Conservation (phyloP, 2,797 vertebrate genomes). For the Periparus ater region DNA sequence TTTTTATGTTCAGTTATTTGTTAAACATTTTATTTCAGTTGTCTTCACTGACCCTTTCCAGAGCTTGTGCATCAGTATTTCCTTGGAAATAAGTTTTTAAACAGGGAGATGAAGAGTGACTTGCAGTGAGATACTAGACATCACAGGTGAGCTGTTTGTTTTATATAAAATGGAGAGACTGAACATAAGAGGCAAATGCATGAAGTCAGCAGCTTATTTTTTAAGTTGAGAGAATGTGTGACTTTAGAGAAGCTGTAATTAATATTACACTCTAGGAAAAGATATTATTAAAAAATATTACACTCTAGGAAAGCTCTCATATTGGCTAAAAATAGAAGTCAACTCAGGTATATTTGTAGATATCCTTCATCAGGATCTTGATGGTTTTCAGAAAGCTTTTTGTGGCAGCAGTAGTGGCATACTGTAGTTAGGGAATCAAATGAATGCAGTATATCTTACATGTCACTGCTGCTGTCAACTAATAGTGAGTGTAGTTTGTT, state of each 20-base stretch:
- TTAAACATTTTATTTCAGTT: background rate
- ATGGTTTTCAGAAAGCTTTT: constrained; percentile 2
- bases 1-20: background rate
- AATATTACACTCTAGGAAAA: no score
- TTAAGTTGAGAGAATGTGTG: background rate
- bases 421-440: background rate
- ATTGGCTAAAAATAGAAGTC: constrained; percentile 14
- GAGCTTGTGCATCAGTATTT: background rate
- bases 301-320: constrained; percentile 25
- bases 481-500: background rate
- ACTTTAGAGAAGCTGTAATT: background rate
- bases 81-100: background rate
- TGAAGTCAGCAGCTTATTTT: constrained; percentile 13
- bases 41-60: background rate
- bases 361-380: background rate
- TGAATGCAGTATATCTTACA: background rate
- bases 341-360: background rate
- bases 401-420: background rate
- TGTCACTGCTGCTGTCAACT: background rate
- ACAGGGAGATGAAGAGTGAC: background rate
- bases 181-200: background rate
- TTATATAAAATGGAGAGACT: background rate
- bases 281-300: no score
- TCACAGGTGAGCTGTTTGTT: background rate
- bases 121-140: background rate